Conservation (phyloP, 53 echinoderm and acorn worm genomes). For the Paelopatides confundens region DNA sequence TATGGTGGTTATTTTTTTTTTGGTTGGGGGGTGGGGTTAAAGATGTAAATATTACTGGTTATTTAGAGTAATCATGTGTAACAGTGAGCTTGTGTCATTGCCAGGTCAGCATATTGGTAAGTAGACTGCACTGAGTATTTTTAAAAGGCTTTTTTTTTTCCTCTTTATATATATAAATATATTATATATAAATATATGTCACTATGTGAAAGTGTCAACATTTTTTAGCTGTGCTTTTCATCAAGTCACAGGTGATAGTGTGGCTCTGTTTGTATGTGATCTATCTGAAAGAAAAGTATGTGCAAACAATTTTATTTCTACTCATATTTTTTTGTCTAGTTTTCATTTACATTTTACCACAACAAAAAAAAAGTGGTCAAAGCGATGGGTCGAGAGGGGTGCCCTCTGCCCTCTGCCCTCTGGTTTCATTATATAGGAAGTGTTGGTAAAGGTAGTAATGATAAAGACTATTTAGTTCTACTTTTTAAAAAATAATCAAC, state of each 20-base stretch:
- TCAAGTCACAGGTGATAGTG: constrained; percentile 42
- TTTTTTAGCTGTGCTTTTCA: constrained; percentile 45
- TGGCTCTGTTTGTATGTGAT: constrained; percentile 26
- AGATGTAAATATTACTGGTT: background rate
- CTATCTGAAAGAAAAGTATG: constrained; percentile 37
- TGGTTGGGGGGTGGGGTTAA: background rate
- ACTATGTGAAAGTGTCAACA: constrained; percentile 38
- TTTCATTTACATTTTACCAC: too few relatives aligned
- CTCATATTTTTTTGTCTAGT: background rate
- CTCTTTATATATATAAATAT: constrained; percentile 34
- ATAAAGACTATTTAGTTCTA: too few relatives aligned
- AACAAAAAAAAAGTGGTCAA: too few relatives aligned
- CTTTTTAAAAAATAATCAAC: too few relatives aligned
- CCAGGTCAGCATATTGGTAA: constrained; percentile 9
- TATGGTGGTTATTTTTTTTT: too few relatives aligned
- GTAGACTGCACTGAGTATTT: constrained; percentile 34
- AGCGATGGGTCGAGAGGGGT: too few relatives aligned
- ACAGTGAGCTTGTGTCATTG: constrained; percentile 24
- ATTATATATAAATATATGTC: constrained; percentile 28
- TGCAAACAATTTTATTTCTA: background rate
- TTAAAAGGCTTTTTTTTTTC: background rate
- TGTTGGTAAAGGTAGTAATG: too few relatives aligned
- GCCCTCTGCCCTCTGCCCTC: too few relatives aligned
- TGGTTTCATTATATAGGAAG: too few relatives aligned
- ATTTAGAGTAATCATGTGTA: background rate